These are phyloP conservation scores for Pachyrhynchus sulphureomaculatus DNA, from an alignment of 1,140 invertebrate species.

Conservation along the genomic window DNA sequence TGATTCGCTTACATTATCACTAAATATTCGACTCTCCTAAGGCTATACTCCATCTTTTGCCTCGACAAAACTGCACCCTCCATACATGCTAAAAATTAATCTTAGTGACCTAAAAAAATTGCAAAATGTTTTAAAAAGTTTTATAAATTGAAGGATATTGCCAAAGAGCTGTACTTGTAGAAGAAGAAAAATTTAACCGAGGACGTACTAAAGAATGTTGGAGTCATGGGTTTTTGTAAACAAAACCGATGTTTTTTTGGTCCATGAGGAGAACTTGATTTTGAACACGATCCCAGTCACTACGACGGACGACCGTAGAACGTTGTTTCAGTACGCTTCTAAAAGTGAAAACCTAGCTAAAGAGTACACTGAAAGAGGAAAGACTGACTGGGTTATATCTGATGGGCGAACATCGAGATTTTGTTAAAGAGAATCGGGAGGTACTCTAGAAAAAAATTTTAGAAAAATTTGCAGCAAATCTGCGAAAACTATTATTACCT, in stretches of 20 bases:
- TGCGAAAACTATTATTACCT: no score
- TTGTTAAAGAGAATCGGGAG: no score
- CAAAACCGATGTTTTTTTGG: constrained; percentile 17
- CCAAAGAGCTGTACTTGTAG: constrained; percentile 12
- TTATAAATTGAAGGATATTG: constrained; percentile 20
- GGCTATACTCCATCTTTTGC: constrained; percentile 21
- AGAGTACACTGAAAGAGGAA: constrained; percentile 20
- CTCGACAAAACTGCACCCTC: constrained; percentile 19
- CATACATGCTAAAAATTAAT: constrained; percentile 9
- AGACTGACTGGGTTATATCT: constrained; percentile 11
- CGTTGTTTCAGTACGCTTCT: constrained; percentile 18
- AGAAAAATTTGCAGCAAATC: no score
- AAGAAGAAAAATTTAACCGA: no score
- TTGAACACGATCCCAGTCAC: constrained; percentile 13
- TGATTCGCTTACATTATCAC: constrained; percentile 19
- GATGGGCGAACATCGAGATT: constrained; percentile 19
- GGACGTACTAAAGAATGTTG: constrained; percentile 11
- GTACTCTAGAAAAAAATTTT: no score
- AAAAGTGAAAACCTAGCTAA: constrained; percentile 26
- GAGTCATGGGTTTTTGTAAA: constrained; percentile 15
- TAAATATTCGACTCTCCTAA: constrained; percentile 26
- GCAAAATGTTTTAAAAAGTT: constrained; percentile 14
- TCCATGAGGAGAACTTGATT: no score
- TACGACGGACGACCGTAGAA: constrained; percentile 29
- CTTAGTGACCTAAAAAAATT: constrained; percentile 17